phyloP scores from a whole-genome alignment of 1,140 invertebrate species.

The Nephotettix cincticeps region DNA sequence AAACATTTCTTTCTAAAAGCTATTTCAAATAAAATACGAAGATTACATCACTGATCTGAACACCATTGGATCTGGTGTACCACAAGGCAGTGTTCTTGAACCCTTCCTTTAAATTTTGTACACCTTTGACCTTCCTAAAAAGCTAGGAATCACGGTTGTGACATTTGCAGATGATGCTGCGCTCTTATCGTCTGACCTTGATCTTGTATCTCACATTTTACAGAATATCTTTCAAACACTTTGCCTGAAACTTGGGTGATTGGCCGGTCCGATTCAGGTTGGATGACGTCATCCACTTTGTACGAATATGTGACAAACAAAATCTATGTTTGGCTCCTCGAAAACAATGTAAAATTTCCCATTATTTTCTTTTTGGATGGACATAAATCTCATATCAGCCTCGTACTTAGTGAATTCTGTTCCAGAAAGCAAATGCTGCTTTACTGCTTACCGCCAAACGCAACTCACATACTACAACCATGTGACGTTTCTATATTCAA shows the following conservation, averaged over 20 bases:
- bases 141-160: too few species aligned
- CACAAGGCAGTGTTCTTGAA: too few species aligned
- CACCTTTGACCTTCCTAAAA: too few species aligned
- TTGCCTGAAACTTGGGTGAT: slow-evolving; percentile 44
- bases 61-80: too few species aligned
- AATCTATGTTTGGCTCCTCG: slow-evolving; percentile 32
- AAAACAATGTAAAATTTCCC: slow-evolving; percentile 37
- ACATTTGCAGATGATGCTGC: too few species aligned
- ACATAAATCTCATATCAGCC: slow-evolving; percentile 40
- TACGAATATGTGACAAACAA: slow-evolving; percentile 35
- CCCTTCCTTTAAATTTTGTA: too few species aligned
- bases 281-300: slow-evolving; percentile 32
- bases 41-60: too few species aligned
- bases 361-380: slow-evolving; percentile 49
- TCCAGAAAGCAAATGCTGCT: neutral
- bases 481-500: neutral
- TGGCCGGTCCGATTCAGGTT: slow-evolving; percentile 45
- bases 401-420: neutral
- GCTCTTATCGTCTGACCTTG: too few species aligned
- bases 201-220: too few species aligned
- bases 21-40: too few species aligned
- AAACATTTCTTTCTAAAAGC: too few species aligned
- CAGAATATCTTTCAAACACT: too few species aligned
- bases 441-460: neutral
- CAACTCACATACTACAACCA: neutral